Evolutionary conservation across 2,888 invertebrate species (phyloP).

Genomic region (Hofmannophila pseudospretella): DNA sequence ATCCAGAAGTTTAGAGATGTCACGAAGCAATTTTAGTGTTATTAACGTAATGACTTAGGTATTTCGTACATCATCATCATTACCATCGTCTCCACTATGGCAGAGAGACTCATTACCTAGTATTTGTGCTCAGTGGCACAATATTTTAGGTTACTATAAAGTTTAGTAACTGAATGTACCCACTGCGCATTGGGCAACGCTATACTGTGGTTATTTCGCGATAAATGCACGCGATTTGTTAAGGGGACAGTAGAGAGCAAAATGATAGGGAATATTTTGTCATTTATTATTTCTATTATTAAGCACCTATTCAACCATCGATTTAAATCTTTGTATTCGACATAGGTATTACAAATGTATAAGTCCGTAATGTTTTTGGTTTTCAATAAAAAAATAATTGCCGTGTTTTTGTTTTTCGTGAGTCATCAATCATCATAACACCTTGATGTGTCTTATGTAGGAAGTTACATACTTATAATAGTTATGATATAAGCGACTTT

Average conservation of each 20-base stretch:
- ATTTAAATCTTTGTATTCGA: too few relatives aligned
- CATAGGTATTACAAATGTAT: too few relatives aligned
- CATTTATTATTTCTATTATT: too few relatives aligned
- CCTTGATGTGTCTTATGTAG: too few relatives aligned
- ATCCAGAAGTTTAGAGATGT: too few relatives aligned
- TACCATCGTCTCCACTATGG: not conserved
- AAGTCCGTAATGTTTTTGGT: too few relatives aligned
- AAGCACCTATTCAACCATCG: too few relatives aligned
- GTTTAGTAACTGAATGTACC: slow-evolving; percentile 15
- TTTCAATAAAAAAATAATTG: too few relatives aligned
- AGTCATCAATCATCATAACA: too few relatives aligned
- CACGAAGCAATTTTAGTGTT: not conserved
- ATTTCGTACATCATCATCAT: not conserved
- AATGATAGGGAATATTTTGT: not conserved
- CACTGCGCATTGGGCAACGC: slow-evolving; percentile 16
- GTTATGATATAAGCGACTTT: too few relatives aligned
- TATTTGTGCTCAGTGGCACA: slow-evolving; percentile 7
- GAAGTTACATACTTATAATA: too few relatives aligned
- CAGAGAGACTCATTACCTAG: not conserved
- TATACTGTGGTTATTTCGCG: slow-evolving; percentile 16
- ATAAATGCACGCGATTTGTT: slow-evolving; percentile 32
- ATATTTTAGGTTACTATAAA: slow-evolving; percentile 14
- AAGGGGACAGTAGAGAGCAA: slow-evolving; percentile 14
- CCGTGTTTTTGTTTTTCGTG: too few relatives aligned
- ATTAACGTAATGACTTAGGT: not conserved